Percentiles rank a stretch among this genome's conserved stretches.
phyloP scores from a whole-genome alignment of 2,888 invertebrate genomes.

The Nemoura dubitans region DNA sequence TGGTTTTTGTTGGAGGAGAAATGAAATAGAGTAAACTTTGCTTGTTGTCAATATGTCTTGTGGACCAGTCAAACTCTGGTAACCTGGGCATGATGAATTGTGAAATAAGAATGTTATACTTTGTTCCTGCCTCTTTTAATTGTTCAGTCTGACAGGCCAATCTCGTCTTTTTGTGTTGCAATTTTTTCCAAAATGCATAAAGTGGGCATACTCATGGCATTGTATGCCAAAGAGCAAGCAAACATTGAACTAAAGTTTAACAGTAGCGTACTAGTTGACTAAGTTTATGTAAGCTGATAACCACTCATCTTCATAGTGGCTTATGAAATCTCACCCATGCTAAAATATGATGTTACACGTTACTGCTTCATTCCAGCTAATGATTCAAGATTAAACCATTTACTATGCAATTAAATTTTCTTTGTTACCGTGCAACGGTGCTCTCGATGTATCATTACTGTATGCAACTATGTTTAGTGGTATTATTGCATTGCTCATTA shows the following conservation, averaged over 20 bases:
- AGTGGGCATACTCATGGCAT: not conserved
- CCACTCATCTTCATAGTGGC: slow-evolving; percentile 1
- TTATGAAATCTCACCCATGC: not conserved
- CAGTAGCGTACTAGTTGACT: not conserved
- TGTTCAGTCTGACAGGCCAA: not conserved
- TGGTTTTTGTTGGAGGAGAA: too few species aligned
- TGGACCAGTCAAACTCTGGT: too few species aligned
- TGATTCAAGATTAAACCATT: slow-evolving; percentile 15
- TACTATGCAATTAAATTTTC: not conserved
- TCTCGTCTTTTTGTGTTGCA: not conserved
- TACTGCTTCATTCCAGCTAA: slow-evolving; percentile 21
- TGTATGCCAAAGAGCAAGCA: not conserved
- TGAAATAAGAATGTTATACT: too few species aligned
- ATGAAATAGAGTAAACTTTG: too few species aligned
- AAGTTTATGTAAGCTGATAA: not conserved
- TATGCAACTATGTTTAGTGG: not conserved
- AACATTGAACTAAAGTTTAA: not conserved
- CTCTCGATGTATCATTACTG: not conserved
- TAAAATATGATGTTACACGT: slow-evolving; percentile 14
- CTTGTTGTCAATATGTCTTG: too few species aligned
- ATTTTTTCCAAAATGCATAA: not conserved
- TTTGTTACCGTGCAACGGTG: not conserved
- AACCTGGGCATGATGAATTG: too few species aligned
- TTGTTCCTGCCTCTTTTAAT: not conserved
- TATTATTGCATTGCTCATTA: slow-evolving; percentile 7